phyloP scores from a whole-genome alignment of 1,140 invertebrate species.

The Leptinotarsa undecemlineata region DNA sequence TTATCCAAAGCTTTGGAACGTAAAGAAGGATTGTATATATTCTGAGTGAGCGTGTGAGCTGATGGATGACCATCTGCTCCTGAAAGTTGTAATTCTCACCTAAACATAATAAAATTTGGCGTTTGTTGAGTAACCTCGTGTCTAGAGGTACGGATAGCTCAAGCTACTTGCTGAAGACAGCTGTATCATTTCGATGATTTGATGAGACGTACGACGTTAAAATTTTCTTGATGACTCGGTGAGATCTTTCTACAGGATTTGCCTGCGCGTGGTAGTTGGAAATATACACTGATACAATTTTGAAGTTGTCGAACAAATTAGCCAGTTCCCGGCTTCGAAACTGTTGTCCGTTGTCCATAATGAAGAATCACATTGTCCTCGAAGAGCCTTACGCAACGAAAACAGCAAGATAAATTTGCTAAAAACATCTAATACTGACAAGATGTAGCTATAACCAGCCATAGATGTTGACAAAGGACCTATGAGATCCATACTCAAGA shows the following conservation, averaged over 20 bases:
- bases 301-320: neutral
- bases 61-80: too few relatives aligned
- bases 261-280: constrained; percentile 14
- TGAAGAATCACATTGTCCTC: constrained; percentile 23
- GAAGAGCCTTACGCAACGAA: neutral
- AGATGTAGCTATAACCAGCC: too few relatives aligned
- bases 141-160: constrained; percentile 39
- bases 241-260: constrained; percentile 16
- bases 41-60: neutral
- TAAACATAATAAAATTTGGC: constrained; percentile 39
- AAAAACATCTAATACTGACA: neutral
- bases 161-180: constrained; percentile 37
- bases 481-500: neutral
- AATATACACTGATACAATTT: constrained; percentile 6
- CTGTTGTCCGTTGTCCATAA: constrained; percentile 15
- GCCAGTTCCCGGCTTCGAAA: constrained; percentile 14
- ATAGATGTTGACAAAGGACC: too few relatives aligned
- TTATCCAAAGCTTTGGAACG: neutral
- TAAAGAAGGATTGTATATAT: neutral
- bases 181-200: constrained; percentile 48
- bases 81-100: neutral
- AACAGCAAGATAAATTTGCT: constrained; percentile 15
- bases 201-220: constrained; percentile 29
- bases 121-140: constrained; percentile 47
- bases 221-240: constrained; percentile 39